phyloP scores from a whole-genome alignment of 2,113 vertebrate genomes.

The Morone chrysops region DNA sequence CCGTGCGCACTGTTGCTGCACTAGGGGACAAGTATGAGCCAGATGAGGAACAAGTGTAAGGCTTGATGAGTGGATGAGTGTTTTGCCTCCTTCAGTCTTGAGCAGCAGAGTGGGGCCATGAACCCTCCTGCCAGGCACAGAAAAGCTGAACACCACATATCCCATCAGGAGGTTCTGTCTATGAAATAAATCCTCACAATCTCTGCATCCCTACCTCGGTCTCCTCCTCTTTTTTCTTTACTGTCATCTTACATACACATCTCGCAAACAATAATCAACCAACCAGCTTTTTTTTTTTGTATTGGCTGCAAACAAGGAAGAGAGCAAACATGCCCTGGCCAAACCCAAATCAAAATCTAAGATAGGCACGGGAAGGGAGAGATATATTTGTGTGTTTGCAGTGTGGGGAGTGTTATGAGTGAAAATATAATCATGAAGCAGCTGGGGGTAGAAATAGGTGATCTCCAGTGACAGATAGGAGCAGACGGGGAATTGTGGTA shows the following conservation, averaged over 20 bases:
- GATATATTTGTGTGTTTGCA: constrained; percentile 25
- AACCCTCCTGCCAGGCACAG: constrained; percentile 46
- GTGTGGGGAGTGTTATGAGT: constrained; percentile 29
- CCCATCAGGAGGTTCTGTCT: constrained; percentile 53
- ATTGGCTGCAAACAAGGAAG: constrained; percentile 42
- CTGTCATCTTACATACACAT: constrained; percentile 19
- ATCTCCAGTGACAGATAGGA: constrained; percentile 47
- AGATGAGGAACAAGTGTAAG: constrained; percentile 16
- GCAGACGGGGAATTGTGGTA: constrained; percentile 35
- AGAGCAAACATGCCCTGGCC: constrained; percentile 70
- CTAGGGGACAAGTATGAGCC: not conserved
- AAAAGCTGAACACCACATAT: constrained; percentile 39
- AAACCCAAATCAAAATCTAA: constrained; percentile 68
- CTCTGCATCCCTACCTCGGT: constrained; percentile 7
- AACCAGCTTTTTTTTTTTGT: constrained; percentile 18
- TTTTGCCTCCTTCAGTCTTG: constrained; percentile 19
- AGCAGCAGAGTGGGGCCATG: constrained; percentile 49
- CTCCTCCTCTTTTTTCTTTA: constrained; percentile 24
- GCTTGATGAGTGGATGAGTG: constrained; percentile 34
- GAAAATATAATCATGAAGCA: constrained; percentile 67
- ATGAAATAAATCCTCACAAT: constrained; percentile 62
- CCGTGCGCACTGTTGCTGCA: not conserved
- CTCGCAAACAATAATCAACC: constrained; percentile 71
- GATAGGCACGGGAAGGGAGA: constrained; percentile 42
- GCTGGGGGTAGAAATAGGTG: constrained; percentile 55